These are phyloP conservation scores for Aurelia sp. DNA, from an alignment of 30 jellyfish, hydroid and myxozoan species.

Conservation along the genomic window DNA sequence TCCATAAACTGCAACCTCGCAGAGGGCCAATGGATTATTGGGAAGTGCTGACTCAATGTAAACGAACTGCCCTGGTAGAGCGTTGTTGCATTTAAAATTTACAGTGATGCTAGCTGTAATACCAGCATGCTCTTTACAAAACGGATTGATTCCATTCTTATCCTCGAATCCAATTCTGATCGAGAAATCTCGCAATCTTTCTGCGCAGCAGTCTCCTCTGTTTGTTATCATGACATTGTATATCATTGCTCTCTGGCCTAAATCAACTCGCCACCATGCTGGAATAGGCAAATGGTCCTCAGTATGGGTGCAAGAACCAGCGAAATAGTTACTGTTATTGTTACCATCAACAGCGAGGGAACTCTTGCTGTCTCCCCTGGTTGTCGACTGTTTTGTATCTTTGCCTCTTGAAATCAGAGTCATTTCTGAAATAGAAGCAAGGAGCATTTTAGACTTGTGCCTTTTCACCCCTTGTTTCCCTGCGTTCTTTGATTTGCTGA, in stretches of 20 bases:
- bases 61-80: background rate
- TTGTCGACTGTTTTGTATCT: no score
- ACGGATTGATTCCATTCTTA: background rate
- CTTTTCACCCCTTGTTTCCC: no score
- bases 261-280: constrained; percentile 10
- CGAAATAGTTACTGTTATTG: no score
- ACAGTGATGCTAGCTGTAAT: background rate
- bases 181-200: background rate
- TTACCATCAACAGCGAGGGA: no score
- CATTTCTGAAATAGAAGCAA: background rate
- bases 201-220: constrained; percentile 1
- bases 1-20: constrained; percentile 25
- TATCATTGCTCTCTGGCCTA: constrained; percentile 1
- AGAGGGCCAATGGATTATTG: background rate
- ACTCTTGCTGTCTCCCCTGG: no score
- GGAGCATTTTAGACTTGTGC: background rate
- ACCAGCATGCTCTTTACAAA: background rate
- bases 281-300: no score
- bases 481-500: no score
- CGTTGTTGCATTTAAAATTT: background rate
- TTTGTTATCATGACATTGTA: constrained; percentile 12
- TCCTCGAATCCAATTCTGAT: constrained; percentile 1
- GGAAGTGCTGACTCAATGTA: background rate
- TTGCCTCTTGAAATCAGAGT: no score
- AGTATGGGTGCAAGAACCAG: no score